Conservation (phyloP, 2,113 vertebrate genomes). For the Pyrgilauda ruficollis region DNA sequence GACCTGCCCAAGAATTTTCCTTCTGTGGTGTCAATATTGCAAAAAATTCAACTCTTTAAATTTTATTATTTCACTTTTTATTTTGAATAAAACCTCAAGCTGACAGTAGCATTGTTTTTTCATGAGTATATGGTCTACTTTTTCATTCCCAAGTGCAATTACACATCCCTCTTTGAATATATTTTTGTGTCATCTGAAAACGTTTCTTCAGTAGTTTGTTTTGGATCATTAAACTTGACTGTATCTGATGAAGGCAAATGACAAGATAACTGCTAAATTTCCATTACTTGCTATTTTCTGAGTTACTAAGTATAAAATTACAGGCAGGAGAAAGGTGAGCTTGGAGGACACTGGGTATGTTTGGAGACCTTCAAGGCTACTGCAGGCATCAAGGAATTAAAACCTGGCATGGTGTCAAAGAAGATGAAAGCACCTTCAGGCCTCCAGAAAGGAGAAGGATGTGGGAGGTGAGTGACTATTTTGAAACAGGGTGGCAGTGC, state of each 20-base stretch:
- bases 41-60: neutral
- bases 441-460: neutral
- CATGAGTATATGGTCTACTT: neutral
- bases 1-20: neutral
- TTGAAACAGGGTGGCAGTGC: neutral
- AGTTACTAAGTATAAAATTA: neutral
- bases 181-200: neutral
- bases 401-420: neutral
- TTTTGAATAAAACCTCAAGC: neutral
- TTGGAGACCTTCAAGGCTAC: neutral
- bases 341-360: neutral
- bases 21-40: neutral
- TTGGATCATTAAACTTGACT: neutral
- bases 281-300: neutral
- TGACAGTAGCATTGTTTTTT: neutral
- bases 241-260: neutral
- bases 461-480: neutral
- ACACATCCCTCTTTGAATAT: neutral
- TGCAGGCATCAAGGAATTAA: neutral
- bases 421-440: neutral
- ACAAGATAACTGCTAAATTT: neutral
- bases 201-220: neutral
- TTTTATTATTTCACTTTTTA: neutral
- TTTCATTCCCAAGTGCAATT: neutral
- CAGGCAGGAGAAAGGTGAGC: neutral